Percentiles rank a stretch among this genome's conserved stretches.
Conservation (phyloP, 2,113 vertebrate genomes). For the Antigone vipio region DNA sequence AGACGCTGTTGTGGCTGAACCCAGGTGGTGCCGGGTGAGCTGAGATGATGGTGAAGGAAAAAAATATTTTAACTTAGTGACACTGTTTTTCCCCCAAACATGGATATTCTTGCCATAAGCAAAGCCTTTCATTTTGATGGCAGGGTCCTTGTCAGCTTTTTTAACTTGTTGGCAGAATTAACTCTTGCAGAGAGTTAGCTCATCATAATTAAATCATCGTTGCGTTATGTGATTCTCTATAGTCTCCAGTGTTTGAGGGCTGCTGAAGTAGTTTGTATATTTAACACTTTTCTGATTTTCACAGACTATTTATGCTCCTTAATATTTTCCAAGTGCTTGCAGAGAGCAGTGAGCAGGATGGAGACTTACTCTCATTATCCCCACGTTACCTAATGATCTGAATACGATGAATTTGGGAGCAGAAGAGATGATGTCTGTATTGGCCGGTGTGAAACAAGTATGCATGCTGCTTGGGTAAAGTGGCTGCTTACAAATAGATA, state of each 20-base stretch:
- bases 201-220: accelerated
- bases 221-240: accelerated
- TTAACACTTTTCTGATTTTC: neutral
- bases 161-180: too few relatives aligned
- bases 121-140: neutral
- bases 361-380: neutral
- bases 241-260: neutral
- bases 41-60: neutral
- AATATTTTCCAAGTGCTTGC: neutral
- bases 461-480: accelerated
- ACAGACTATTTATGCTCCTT: neutral
- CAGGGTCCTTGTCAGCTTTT: neutral
- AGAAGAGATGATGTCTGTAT: accelerated
- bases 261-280: neutral
- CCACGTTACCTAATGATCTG: neutral
- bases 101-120: neutral
- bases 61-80: neutral
- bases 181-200: neutral
- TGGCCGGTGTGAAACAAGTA: neutral
- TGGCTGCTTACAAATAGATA: accelerated
- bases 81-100: neutral
- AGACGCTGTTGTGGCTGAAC: accelerated
- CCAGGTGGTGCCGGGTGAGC: too few relatives aligned
- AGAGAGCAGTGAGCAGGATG: neutral
- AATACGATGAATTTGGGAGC: neutral